A percentile compares a stretch with the other conserved stretches of the same genome.
phyloP scores from a whole-genome alignment of 1,140 invertebrate species.

The Pogonomyrmex barbatus region DNA sequence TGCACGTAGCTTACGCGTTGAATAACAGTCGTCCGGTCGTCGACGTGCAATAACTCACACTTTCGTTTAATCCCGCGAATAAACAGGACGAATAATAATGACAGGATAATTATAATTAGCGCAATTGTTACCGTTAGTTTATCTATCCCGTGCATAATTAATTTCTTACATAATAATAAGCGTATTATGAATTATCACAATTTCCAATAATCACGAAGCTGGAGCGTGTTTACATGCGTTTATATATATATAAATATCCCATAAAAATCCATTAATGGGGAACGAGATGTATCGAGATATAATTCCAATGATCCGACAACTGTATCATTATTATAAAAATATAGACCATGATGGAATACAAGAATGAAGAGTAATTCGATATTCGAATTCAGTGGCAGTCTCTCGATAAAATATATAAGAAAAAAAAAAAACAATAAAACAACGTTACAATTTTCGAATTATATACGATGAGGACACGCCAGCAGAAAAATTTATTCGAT shows the following conservation, averaged over 20 bases:
- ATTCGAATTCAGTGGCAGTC: not conserved
- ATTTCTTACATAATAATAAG: conserved; percentile 42
- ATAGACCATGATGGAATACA: not conserved
- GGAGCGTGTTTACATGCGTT: not conserved
- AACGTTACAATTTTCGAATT: not conserved
- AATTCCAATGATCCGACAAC: not conserved
- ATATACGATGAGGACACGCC: not conserved
- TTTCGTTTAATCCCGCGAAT: conserved; percentile 52
- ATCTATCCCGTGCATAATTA: conserved; percentile 52
- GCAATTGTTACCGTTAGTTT: conserved; percentile 32
- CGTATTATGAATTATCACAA: conserved; percentile 24
- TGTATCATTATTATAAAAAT: conserved; percentile 6
- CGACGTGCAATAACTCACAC: conserved; percentile 31
- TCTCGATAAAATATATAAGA: not conserved
- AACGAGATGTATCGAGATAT: conserved; percentile 7
- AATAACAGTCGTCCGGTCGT: conserved; percentile 18
- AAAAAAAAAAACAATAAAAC: not conserved
- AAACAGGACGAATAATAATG: conserved; percentile 37
- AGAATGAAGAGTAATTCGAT: not conserved
- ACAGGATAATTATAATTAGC: conserved; percentile 47
- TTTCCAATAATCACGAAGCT: not conserved
- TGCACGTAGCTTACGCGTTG: conserved; percentile 5
- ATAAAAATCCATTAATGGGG: conserved; percentile 18
- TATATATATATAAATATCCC: not conserved
- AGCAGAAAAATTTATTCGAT: not conserved